Evolutionary conservation across 2,888 invertebrate species (phyloP).

Genomic region (Brachypalpus laphriformis): DNA sequence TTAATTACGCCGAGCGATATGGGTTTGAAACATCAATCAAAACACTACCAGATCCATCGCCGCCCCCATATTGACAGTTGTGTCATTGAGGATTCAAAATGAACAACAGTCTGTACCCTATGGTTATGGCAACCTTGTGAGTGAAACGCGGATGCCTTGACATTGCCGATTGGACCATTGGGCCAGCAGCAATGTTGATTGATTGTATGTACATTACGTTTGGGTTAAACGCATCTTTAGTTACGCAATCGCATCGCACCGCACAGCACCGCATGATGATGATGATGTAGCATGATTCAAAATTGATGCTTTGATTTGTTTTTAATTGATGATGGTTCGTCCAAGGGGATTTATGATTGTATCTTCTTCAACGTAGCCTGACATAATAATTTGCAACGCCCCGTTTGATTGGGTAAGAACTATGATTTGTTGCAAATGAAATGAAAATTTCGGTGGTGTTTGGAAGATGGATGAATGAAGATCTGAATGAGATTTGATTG

Average conservation of each 20-base stretch:
- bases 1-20: conserved; percentile 27
- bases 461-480: background rate
- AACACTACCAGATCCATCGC: background rate
- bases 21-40: conserved; percentile 40
- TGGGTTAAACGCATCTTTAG: conserved; percentile 32
- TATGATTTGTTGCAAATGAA: background rate
- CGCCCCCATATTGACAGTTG: conserved; percentile 36
- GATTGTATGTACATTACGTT: conserved; percentile 2
- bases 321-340: background rate
- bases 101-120: background rate
- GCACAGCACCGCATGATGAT: background rate
- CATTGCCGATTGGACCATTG: conserved; percentile 27
- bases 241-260: conserved; percentile 6
- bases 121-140: conserved; percentile 16
- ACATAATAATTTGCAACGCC: conserved; percentile 8
- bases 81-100: conserved; percentile 17
- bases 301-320: conserved; percentile 13
- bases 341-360: background rate
- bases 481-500: conserved; percentile 1
- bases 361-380: background rate
- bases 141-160: conserved; percentile 17
- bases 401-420: conserved; percentile 8
- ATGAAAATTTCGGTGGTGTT: background rate
- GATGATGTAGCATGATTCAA: conserved; percentile 16
- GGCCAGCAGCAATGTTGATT: conserved; percentile 13